Percentiles rank a stretch among this genome's conserved stretches.
Evolutionary conservation across 2,797 vertebrate genomes (phyloP).

Genomic region (Pseudomugil gertrudae): DNA sequence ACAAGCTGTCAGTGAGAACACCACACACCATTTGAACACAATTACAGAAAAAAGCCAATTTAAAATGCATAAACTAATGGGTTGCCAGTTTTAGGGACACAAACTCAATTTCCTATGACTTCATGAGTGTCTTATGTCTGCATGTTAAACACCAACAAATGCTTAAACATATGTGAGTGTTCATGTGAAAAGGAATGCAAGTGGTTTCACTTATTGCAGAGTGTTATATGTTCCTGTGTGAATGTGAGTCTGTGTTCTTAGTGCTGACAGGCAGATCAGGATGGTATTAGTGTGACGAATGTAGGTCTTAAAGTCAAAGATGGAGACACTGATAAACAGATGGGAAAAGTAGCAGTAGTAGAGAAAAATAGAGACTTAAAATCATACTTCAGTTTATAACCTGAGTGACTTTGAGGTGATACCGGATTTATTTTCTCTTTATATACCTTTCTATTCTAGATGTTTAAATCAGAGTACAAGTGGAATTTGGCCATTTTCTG

Average conservation of each 20-base stretch:
- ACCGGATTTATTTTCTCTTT: too few relatives aligned
- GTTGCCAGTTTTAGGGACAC: conserved; percentile 63
- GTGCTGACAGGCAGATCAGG: conserved; percentile 28
- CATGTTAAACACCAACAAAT: conserved; percentile 8
- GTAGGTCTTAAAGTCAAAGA: conserved; percentile 42
- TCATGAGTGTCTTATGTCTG: conserved; percentile 47
- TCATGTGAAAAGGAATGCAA: conserved; percentile 28
- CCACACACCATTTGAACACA: too few relatives aligned
- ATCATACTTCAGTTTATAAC: background rate
- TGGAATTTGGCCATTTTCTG: too few relatives aligned
- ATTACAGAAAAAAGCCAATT: conserved; percentile 10
- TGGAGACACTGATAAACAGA: conserved; percentile 40
- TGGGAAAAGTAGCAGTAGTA: background rate
- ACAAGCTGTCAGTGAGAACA: too few relatives aligned
- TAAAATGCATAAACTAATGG: conserved; percentile 53
- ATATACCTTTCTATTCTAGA: background rate
- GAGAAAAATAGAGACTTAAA: background rate
- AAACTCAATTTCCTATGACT: conserved; percentile 51
- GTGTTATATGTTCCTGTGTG: background rate
- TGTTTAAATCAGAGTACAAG: conserved; percentile 11
- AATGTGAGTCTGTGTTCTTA: conserved; percentile 25
- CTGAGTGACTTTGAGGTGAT: background rate
- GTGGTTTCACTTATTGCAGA: background rate
- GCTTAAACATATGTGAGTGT: conserved; percentile 47
- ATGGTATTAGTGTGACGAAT: conserved; percentile 51